These are phyloP conservation scores for Perdita meconis DNA, from an alignment of 2,888 invertebrate genomes.

Conservation along the genomic window DNA sequence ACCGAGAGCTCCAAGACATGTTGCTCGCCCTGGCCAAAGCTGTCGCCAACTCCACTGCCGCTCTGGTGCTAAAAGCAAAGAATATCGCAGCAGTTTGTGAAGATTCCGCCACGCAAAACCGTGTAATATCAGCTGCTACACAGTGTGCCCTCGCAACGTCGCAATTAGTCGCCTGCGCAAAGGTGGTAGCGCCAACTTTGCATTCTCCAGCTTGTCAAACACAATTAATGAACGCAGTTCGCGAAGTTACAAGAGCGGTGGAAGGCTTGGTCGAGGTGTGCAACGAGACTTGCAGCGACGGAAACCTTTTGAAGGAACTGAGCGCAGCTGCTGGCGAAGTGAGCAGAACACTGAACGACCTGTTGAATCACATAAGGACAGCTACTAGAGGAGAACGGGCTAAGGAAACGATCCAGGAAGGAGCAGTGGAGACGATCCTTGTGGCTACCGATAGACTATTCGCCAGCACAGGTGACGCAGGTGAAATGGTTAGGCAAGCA, in stretches of 20 bases:
- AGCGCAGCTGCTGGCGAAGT: constrained; percentile 94
- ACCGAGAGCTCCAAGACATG: constrained; percentile 94
- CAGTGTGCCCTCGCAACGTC: constrained; percentile 98
- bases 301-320: constrained; percentile 89
- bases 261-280: constrained; percentile 94
- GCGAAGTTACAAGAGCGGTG: constrained; percentile 96
- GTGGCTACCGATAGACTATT: constrained; percentile 95
- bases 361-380: constrained; percentile 94
- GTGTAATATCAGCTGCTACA: constrained; percentile 97
- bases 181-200: constrained; percentile 94
- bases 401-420: constrained; percentile 88
- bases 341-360: constrained; percentile 93
- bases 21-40: constrained; percentile 97
- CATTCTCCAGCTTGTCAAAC: constrained; percentile 94
- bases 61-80: constrained; percentile 97
- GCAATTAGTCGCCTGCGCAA: constrained; percentile 98
- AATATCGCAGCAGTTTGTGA: constrained; percentile 96
- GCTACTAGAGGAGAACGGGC: constrained; percentile 88
- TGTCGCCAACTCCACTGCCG: constrained; percentile 99
- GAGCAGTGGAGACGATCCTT: constrained; percentile 95
- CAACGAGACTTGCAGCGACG: constrained; percentile 89
- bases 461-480: constrained; percentile 93
- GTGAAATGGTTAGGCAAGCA: constrained; percentile 97
- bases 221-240: constrained; percentile 95
- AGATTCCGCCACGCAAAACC: constrained; percentile 92